A percentile compares a stretch with the other conserved stretches of the same genome.
Conservation (phyloP, 2,797 vertebrate genomes). For the Botia kubotai region DNA sequence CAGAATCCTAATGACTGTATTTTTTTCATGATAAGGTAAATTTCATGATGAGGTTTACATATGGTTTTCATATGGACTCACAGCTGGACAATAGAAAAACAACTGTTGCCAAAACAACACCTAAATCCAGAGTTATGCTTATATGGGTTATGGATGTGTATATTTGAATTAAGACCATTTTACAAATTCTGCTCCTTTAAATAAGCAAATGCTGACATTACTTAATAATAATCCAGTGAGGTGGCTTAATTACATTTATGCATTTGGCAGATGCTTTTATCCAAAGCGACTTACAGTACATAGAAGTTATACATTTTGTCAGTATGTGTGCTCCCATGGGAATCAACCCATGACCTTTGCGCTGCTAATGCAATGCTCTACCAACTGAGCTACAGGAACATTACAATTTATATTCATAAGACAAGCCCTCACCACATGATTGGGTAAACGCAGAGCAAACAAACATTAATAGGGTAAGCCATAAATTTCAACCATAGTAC, state of each 20-base stretch:
- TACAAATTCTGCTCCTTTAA: not conserved
- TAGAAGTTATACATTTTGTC: too few species aligned
- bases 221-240: not conserved
- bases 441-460: not conserved
- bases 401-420: not conserved
- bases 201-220: not conserved
- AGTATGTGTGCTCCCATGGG: too few species aligned
- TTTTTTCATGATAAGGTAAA: slow-evolving; percentile 60
- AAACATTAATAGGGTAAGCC: slow-evolving; percentile 5
- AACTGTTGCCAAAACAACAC: slow-evolving; percentile 33
- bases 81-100: not conserved
- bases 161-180: not conserved
- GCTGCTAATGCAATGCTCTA: too few species aligned
- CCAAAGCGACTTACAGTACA: too few species aligned
- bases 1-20: slow-evolving; percentile 64
- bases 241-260: too few species aligned
- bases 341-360: too few species aligned
- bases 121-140: not conserved
- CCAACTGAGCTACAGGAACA: too few species aligned
- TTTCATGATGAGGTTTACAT: too few species aligned
- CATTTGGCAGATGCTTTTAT: too few species aligned
- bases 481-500: not conserved
- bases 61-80: not conserved
- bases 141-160: slow-evolving; percentile 16
- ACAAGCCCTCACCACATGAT: too few species aligned